Conservation (phyloP, 1,140 invertebrate species). For the Venturia canescens region DNA sequence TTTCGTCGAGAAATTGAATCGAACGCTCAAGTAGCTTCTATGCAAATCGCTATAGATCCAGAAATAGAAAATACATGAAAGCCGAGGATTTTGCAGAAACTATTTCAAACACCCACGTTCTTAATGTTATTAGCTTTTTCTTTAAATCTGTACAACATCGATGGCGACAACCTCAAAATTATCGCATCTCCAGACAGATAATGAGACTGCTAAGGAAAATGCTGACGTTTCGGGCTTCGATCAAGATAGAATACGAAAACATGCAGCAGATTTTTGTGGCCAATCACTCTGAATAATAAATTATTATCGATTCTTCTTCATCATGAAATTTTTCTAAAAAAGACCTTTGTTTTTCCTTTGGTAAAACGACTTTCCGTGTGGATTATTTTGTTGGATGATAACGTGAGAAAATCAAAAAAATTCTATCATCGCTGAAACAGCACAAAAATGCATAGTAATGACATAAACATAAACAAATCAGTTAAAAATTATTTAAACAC, state of each 20-base stretch:
- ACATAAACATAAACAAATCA: no score
- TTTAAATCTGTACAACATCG: not conserved
- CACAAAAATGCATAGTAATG: no score
- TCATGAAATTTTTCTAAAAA: no score
- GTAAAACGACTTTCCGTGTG: no score
- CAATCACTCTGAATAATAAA: no score
- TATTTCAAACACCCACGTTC: conserved; percentile 23
- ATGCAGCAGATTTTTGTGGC: no score
- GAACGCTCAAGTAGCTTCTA: conserved; percentile 33
- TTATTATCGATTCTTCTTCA: no score
- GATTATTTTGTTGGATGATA: no score
- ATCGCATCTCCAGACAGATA: not conserved
- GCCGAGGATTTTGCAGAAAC: conserved; percentile 15
- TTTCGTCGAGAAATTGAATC: conserved; percentile 36
- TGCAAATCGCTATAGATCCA: conserved; percentile 41
- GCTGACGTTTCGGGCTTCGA: not conserved
- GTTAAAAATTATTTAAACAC: no score
- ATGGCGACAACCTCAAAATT: not conserved
- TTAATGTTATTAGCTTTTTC: conserved; percentile 40
- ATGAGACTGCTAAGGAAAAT: not conserved
- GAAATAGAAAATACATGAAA: conserved; percentile 40
- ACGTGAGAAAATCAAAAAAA: no score
- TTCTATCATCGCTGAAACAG: no score
- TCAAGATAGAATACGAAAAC: not conserved
- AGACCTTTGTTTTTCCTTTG: no score